A percentile compares a stretch with the other conserved stretches of the same genome.
These are phyloP conservation scores for Atlantisia rogersi DNA, from an alignment of 2,113 vertebrate genomes.

Conservation along the genomic window DNA sequence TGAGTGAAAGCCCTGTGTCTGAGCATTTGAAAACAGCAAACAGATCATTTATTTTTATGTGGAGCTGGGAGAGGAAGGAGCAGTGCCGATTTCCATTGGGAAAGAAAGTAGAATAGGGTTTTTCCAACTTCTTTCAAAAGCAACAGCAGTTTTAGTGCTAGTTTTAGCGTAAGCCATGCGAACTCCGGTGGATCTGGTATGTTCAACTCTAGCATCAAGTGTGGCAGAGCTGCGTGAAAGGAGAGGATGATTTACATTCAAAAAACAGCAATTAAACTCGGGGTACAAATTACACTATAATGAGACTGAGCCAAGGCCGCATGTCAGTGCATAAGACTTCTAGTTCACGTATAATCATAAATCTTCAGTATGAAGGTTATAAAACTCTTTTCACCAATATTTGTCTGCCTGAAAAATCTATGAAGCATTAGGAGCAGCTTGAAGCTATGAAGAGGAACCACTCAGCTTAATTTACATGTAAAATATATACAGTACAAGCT, in stretches of 20 bases:
- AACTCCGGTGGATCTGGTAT: not conserved
- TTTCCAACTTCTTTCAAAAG: not conserved
- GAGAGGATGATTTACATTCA: slow-evolving; percentile 19
- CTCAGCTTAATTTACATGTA: slow-evolving; percentile 57
- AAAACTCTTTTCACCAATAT: slow-evolving; percentile 48
- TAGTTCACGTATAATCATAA: slow-evolving; percentile 9
- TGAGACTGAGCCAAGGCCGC: slow-evolving; percentile 4
- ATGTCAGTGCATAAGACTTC: slow-evolving; percentile 16
- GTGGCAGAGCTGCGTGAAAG: not conserved
- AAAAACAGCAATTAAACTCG: slow-evolving; percentile 37
- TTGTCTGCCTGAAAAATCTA: slow-evolving; percentile 28
- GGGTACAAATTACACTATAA: slow-evolving; percentile 8
- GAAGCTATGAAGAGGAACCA: slow-evolving; percentile 29
- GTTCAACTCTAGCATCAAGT: not conserved
- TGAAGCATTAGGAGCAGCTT: slow-evolving; percentile 24
- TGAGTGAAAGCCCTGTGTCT: not conserved
- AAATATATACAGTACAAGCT: slow-evolving; percentile 40
- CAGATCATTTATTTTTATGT: not conserved
- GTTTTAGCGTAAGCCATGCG: not conserved
- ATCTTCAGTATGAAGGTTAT: slow-evolving; percentile 47
- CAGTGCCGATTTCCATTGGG: not conserved
- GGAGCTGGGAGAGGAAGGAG: not conserved
- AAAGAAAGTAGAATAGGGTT: not conserved
- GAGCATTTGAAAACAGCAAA: not conserved
- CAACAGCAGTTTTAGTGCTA: not conserved